Percentiles rank a stretch among this genome's conserved stretches.
phyloP scores from a whole-genome alignment of 1,140 invertebrate genomes.

The Thereuonema tuberculata region DNA sequence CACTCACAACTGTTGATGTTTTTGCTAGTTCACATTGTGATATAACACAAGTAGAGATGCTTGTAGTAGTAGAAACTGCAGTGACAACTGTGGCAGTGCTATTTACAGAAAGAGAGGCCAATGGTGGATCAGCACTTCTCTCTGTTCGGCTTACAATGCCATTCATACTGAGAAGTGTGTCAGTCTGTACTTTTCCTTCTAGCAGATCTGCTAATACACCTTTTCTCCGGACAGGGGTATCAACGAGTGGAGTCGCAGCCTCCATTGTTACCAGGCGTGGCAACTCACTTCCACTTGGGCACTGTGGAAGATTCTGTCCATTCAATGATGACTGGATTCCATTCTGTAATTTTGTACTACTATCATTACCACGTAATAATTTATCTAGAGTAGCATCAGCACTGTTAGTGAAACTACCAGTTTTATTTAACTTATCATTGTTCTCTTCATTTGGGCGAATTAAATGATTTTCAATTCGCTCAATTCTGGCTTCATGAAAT shows the following conservation, averaged over 20 bases:
- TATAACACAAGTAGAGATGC: neutral
- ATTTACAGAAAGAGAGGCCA: neutral
- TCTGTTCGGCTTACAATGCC: slow-evolving; percentile 3
- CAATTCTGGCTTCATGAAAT: neutral
- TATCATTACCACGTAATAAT: neutral
- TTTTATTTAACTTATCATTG: neutral
- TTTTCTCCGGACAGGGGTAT: neutral
- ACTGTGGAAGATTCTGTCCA: no score
- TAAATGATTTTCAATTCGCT: neutral
- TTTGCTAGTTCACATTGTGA: no score
- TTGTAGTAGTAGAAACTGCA: neutral
- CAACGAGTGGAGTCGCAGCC: neutral
- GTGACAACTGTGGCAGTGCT: neutral
- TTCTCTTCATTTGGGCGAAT: neutral
- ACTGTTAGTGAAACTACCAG: no score
- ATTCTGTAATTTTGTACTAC: neutral
- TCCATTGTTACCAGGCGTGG: slow-evolving; percentile 1
- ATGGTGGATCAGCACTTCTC: neutral
- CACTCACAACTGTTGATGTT: neutral
- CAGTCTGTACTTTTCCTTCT: slow-evolving; percentile 40
- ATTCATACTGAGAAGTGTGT: slow-evolving; percentile 5
- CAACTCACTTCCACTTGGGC: neutral
- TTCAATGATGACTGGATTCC: neutral
- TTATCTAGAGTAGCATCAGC: neutral
- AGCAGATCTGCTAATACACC: slow-evolving; percentile 50